These are phyloP conservation scores for Chromobotia macracanthus DNA, from an alignment of 2,797 vertebrate species.

Conservation along the genomic window DNA sequence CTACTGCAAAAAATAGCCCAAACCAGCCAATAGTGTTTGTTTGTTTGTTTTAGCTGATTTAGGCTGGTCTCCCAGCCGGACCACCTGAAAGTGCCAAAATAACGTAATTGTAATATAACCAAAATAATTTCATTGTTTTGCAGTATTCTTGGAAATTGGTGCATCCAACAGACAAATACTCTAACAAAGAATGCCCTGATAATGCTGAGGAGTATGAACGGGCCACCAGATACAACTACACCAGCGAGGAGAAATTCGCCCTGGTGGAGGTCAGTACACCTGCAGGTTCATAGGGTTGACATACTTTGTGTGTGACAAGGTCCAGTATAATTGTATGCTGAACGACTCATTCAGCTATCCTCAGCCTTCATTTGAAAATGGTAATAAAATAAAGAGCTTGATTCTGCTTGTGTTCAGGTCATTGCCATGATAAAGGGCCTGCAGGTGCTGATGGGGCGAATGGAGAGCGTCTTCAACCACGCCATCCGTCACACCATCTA, in stretches of 20 bases:
- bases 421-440: conserved; percentile 99
- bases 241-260: conserved; percentile 97
- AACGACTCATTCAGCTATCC: not conserved
- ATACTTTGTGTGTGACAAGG: not conserved
- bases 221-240: conserved; percentile 98
- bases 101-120: not conserved
- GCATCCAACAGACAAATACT: conserved; percentile 97
- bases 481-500: conserved; percentile 98
- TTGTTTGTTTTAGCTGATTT: not conserved
- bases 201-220: conserved; percentile 96
- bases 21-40: not conserved
- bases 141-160: conserved; percentile 99
- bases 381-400: not conserved
- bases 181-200: conserved; percentile 97
- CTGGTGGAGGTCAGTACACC: conserved; percentile 87
- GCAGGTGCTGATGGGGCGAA: conserved; percentile 97
- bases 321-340: not conserved
- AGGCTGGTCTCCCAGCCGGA: too few relatives aligned
- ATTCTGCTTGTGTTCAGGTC: conserved; percentile 76
- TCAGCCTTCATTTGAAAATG: too few relatives aligned
- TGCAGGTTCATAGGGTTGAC: not conserved
- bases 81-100: not conserved
- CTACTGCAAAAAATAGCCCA: too few relatives aligned
- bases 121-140: not conserved
- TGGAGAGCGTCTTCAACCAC: conserved; percentile 99